These are phyloP conservation scores for Picathartes gymnocephalus DNA, from an alignment of 2,113 vertebrate species.

Conservation along the genomic window DNA sequence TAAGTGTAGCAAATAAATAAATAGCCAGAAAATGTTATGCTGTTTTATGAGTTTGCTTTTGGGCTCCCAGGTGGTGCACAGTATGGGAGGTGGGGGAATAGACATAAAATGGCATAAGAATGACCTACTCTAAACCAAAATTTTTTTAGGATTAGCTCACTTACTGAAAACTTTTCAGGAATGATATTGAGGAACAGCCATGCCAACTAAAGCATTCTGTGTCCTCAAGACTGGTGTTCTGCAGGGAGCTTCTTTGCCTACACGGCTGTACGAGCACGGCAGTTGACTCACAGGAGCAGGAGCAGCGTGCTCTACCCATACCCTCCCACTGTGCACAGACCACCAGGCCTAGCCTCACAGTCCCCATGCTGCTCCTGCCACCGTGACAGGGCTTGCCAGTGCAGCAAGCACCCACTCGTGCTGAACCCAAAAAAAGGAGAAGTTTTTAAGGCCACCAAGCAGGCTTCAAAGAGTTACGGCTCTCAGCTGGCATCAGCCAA, in stretches of 20 bases:
- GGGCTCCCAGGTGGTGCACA: background rate
- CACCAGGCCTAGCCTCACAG: background rate
- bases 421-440: background rate
- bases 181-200: background rate
- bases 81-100: background rate
- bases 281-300: accelerated
- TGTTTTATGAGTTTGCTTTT: background rate
- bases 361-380: background rate
- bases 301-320: accelerated
- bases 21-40: background rate
- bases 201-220: background rate
- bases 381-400: accelerated
- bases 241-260: background rate
- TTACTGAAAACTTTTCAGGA: background rate
- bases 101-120: background rate
- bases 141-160: background rate
- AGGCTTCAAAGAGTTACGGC: background rate
- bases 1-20: conserved; percentile 38
- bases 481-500: background rate
- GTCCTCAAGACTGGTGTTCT: background rate
- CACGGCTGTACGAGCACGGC: accelerated
- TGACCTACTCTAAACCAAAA: background rate
- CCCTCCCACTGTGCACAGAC: background rate
- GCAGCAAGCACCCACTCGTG: background rate
- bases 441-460: background rate